Conservation (phyloP, 1,140 invertebrate genomes). For the Musca domestica region DNA sequence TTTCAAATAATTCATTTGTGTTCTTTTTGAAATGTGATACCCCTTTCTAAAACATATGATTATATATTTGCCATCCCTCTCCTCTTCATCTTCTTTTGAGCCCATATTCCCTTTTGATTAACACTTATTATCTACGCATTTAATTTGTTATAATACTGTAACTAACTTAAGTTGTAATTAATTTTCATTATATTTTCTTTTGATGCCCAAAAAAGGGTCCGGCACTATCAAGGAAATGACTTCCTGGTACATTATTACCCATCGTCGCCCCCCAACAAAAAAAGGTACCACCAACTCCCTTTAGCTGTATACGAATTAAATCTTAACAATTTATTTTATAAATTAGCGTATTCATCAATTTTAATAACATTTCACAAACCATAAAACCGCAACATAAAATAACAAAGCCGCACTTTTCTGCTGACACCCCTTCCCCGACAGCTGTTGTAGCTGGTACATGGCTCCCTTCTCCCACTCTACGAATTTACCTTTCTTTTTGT, state of each 20-base stretch:
- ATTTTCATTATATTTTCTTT: conserved; percentile 14
- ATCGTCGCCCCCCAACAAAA: not conserved
- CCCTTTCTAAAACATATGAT: too few species aligned
- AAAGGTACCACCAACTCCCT: not conserved
- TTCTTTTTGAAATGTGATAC: not conserved
- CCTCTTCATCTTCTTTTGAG: too few species aligned
- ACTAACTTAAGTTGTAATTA: conserved; percentile 15
- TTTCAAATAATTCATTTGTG: not conserved
- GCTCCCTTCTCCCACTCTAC: too few species aligned
- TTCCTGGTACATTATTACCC: not conserved
- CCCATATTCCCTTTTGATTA: too few species aligned
- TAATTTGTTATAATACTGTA: too few species aligned
- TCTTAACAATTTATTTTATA: conserved; percentile 33
- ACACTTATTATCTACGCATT: too few species aligned
- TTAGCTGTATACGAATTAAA: not conserved
- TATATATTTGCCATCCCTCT: too few species aligned
- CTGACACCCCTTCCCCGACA: too few species aligned
- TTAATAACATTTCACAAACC: conserved; percentile 45
- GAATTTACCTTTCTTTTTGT: too few species aligned
- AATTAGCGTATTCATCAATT: conserved; percentile 53
- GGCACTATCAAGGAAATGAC: not conserved
- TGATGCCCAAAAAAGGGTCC: too few species aligned
- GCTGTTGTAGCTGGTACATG: too few species aligned
- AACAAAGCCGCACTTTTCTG: not conserved
- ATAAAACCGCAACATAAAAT: conserved; percentile 22